Evolutionary conservation across 2,113 vertebrate species (phyloP).

Genomic region (Oreocharis arfaki): DNA sequence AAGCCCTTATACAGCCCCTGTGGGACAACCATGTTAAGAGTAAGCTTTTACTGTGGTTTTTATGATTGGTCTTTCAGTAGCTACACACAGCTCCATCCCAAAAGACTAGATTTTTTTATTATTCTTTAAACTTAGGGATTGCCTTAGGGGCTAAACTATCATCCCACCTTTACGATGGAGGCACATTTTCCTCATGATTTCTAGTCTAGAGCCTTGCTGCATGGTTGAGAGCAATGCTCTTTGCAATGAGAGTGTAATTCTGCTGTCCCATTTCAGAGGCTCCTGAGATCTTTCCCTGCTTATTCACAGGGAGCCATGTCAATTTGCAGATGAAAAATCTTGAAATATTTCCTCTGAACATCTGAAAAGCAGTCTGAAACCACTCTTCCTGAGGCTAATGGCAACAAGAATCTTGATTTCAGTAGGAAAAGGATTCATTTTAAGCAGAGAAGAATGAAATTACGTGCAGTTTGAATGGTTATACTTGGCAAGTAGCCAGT

Average conservation of each 20-base stretch:
- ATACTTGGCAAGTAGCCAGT: not conserved
- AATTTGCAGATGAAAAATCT: not conserved
- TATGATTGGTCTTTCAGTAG: constrained; percentile 17
- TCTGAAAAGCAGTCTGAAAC: not conserved
- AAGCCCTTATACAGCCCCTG: constrained; percentile 41
- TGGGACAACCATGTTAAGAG: constrained; percentile 19
- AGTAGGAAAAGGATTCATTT: not conserved
- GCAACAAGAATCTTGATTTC: not conserved
- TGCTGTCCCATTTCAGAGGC: not conserved
- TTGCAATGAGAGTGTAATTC: not conserved
- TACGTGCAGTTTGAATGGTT: not conserved
- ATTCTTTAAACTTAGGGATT: not conserved
- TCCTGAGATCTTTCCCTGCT: not conserved
- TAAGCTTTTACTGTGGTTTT: constrained; percentile 39
- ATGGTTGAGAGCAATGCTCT: not conserved
- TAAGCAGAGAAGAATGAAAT: not conserved
- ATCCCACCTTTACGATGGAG: not conserved
- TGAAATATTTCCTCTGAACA: not conserved
- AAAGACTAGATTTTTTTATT: not conserved
- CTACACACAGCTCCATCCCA: not conserved
- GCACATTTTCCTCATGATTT: not conserved
- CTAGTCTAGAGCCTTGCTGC: not conserved
- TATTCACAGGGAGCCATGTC: not conserved
- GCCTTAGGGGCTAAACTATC: not conserved
- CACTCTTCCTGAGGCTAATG: not conserved